Evolutionary conservation across 2,113 vertebrate species (phyloP), one percentile per base, ranked within the genome.

Genomic region (Semnornis frantzii): DNA sequence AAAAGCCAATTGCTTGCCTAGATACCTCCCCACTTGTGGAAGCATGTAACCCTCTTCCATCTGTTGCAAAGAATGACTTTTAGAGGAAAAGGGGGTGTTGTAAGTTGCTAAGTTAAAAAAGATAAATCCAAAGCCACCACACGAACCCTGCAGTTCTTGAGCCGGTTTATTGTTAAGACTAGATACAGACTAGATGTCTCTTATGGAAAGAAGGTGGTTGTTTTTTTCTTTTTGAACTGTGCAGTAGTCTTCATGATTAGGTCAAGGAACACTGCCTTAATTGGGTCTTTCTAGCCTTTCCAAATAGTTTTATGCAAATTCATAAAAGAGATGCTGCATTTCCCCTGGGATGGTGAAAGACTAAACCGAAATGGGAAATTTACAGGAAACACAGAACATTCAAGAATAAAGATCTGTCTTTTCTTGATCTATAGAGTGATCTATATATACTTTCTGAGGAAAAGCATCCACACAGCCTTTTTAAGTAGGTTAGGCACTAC

Each of bases 31-130:
- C 87, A 91, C 91, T 96, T 95, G 82, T 91, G 89, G 95, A 97
- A 95, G 91, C 91, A 95, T 94, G 87, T 94, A 96, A 92, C 85
- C 76, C 79, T 92, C 94, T 96, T 92, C 96, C 95, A 96, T 96
- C 94, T 96, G 96, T 95, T 97, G 89, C 79, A 83, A 94, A 91
- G 91, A 85, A 92, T 86, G 91, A 91, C 89, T 97, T 96, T 93
- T 73, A 91, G 69, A 97, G 94, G 94, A 94, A 97, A 94, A 94
- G 93, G 70, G 93, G 91, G 89, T 92, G 95, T 94, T 93, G 79
- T 58, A 94, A 69, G 79, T 91, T 95, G 94, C 87, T 94, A 91
- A 92, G 82, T 89, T 87, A 31, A 37, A 17, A n/a, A 14, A 55
- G 3, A 6, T 57, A 73, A 70, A 66, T 7, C 1, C 10, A 14